Evolutionary conservation across 1,140 invertebrate species (phyloP).

Genomic region (Hylaeus volcanicus): DNA sequence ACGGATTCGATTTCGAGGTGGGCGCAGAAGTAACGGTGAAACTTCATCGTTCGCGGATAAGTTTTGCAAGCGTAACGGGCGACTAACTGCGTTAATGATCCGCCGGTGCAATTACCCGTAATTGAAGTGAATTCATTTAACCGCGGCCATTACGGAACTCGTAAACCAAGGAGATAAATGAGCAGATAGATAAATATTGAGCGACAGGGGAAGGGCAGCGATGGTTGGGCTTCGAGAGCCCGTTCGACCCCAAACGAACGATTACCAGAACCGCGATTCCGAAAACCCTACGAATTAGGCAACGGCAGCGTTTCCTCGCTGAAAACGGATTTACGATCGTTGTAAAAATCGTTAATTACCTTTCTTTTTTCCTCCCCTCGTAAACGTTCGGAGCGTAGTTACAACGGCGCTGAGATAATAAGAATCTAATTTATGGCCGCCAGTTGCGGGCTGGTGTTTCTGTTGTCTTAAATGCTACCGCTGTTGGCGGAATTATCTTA

Average conservation of each 20-base stretch:
- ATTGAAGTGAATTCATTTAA: slow-evolving; percentile 45
- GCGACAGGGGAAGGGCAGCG: not conserved
- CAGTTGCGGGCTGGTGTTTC: too few relatives aligned
- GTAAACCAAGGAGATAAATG: slow-evolving; percentile 23
- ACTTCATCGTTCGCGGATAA: slow-evolving; percentile 34
- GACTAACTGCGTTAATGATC: slow-evolving; percentile 32
- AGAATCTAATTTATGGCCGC: not conserved
- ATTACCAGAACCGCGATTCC: not conserved
- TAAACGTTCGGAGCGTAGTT: too few relatives aligned
- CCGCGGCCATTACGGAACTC: slow-evolving; percentile 24
- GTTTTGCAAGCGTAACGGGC: slow-evolving; percentile 22
- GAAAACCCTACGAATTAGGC: not conserved
- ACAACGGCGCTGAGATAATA: too few relatives aligned
- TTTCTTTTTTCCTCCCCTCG: not conserved
- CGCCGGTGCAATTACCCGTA: slow-evolving; percentile 13
- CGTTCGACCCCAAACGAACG: not conserved
- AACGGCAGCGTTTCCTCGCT: not conserved
- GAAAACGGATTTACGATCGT: not conserved
- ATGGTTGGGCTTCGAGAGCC: not conserved
- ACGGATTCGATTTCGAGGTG: not conserved
- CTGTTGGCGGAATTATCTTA: too few relatives aligned
- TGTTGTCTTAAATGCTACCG: too few relatives aligned
- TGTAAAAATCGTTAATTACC: not conserved
- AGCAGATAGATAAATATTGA: slow-evolving; percentile 29
- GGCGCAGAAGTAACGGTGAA: slow-evolving; percentile 13